Conservation (phyloP, 2,797 vertebrate species). For the Denticeps clupeoides region DNA sequence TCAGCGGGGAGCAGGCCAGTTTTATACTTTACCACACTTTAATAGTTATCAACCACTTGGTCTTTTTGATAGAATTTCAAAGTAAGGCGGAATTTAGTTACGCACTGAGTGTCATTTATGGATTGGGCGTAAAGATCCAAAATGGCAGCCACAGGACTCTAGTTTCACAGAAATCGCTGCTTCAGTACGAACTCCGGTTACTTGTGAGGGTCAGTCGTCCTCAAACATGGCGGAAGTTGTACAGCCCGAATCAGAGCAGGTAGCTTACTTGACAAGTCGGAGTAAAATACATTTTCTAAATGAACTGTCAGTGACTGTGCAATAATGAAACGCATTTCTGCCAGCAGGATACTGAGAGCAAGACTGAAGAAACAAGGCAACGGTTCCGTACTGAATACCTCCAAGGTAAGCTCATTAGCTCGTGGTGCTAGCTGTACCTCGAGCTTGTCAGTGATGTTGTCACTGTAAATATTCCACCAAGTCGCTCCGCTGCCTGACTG, state of each 20-base stretch:
- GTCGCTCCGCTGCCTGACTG: too few species aligned
- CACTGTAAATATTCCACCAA: too few species aligned
- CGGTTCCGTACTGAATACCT: conserved; percentile 78
- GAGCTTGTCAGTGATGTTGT: not conserved
- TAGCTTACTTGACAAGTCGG: conserved; percentile 21
- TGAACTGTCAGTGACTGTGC: not conserved
- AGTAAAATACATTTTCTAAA: not conserved
- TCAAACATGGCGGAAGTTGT: conserved; percentile 59
- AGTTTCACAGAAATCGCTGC: conserved; percentile 42
- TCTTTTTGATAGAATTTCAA: too few species aligned
- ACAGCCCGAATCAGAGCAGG: conserved; percentile 50
- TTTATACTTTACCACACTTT: too few species aligned
- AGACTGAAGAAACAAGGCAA: conserved; percentile 69
- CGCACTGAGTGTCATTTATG: too few species aligned
- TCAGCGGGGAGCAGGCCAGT: too few species aligned
- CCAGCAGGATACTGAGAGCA: conserved; percentile 65
- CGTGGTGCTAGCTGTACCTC: not conserved
- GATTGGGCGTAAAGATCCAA: too few species aligned
- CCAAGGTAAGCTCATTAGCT: conserved; percentile 59
- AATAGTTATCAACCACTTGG: too few species aligned
- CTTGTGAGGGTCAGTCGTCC: conserved; percentile 17
- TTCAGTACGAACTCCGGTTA: conserved; percentile 23
- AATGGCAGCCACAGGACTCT: conserved; percentile 3
- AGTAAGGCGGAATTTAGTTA: too few species aligned
- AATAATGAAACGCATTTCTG: not conserved